phyloP scores from a whole-genome alignment of 2,113 vertebrate genomes.

The Tichodroma muraria region DNA sequence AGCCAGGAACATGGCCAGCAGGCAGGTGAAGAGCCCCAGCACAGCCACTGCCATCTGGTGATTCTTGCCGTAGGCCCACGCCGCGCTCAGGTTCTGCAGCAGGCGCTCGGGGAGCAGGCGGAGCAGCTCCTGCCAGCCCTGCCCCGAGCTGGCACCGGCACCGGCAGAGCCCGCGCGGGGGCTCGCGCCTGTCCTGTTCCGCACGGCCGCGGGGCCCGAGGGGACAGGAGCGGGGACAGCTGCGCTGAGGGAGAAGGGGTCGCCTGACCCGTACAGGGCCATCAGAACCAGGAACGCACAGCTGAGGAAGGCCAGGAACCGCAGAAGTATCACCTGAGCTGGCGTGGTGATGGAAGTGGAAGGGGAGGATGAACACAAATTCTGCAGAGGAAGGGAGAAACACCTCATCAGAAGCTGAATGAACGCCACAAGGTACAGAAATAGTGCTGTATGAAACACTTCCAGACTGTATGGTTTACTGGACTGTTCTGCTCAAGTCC shows the following conservation, averaged over 20 bases:
- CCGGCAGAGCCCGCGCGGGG: not conserved
- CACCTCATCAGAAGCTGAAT: not conserved
- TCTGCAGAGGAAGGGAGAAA: slow-evolving; percentile 68
- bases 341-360: slow-evolving; percentile 70
- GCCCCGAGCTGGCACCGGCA: not conserved
- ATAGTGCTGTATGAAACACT: not conserved
- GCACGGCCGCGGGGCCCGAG: not conserved
- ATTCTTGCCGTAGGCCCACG: slow-evolving; percentile 80
- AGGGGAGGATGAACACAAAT: slow-evolving; percentile 47
- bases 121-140: slow-evolving; percentile 73
- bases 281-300: slow-evolving; percentile 79
- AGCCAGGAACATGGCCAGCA: slow-evolving; percentile 83
- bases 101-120: slow-evolving; percentile 71
- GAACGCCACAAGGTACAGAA: not conserved
- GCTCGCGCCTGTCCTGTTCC: not conserved
- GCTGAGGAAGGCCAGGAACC: slow-evolving; percentile 83
- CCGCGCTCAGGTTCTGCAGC: slow-evolving; percentile 58
- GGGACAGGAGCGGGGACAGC: not conserved
- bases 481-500: not conserved
- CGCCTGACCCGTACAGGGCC: slow-evolving; percentile 55
- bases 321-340: slow-evolving; percentile 78
- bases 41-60: slow-evolving; percentile 80
- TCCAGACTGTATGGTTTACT: not conserved
- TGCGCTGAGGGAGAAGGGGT: not conserved
- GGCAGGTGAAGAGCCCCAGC: slow-evolving; percentile 83